Base-by-base conservation (phyloP, 2,888 invertebrate species). In the Drosophila differens region DNA sequence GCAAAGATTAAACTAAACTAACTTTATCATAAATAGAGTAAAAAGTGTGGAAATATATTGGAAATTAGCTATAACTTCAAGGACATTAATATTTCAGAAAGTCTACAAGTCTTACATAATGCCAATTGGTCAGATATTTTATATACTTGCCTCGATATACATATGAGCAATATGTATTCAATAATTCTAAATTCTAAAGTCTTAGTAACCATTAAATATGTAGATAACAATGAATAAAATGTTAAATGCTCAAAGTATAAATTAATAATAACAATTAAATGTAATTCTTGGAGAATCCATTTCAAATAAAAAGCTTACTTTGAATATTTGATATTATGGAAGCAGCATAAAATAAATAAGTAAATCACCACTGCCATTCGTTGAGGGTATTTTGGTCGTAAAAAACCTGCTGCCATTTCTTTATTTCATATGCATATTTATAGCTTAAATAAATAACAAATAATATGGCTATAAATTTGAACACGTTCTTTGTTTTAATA, bases 401-500 rank as follows among this genome's bases (percentile, higher is more conserved):
- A 83, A 86, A 85, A 86, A 89, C 78, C 81, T 73, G 82, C 73
- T 88, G 85, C 73, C 76, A 85, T 81, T 82, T 70, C 70, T 84
- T 80, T 82, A 78, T 85, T 78, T 83, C 72, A 82, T 83, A 89
- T 89, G 87, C 83, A 85, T 87, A 87, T 87, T 87, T 87, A 87
- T 87, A 82, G 87, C 87, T 83, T 80, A 87, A 89, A 87, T 89
- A 87, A 87, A 87, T 87, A 89, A 83, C 87, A 83, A 87, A 87
- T 87, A 87, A 87, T 87, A 83, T 76, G 87, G 89, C 85, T 73
- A 89, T 87, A 87, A 89, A 87, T 87, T 87, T 83, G 82, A 81
- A 68, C 82, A 83, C 82, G 81, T 81, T 87, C 85, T 87, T 87
- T 89, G 83, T 83, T 87, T 85, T 85, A 76, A 79, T 85, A 87